Conservation (phyloP, 2,888 invertebrate genomes). For the Eupithecia tripunctaria region DNA sequence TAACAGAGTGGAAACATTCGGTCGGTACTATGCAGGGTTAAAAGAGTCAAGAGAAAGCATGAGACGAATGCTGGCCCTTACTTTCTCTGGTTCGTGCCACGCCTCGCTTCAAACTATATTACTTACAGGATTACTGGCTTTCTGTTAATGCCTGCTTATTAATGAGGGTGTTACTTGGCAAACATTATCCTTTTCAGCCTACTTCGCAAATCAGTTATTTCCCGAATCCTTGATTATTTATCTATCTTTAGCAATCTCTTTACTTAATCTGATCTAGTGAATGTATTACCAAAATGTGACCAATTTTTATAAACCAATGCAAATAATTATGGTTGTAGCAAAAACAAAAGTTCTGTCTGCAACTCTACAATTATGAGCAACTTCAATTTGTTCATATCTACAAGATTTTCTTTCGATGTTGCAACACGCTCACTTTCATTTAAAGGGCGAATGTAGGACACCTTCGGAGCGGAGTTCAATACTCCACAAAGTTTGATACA, state of each 20-base stretch:
- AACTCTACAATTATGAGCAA: background rate
- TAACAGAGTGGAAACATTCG: slow-evolving; percentile 39
- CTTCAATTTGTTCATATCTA: slow-evolving; percentile 20
- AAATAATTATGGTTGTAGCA: slow-evolving; percentile 4
- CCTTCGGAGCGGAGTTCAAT: slow-evolving; percentile 42
- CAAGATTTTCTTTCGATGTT: slow-evolving; percentile 22
- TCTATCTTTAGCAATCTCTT: background rate
- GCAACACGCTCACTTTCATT: slow-evolving; percentile 41
- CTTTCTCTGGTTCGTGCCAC: slow-evolving; percentile 71
- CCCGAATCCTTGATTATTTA: slow-evolving; percentile 18
- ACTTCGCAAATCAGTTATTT: slow-evolving; percentile 8
- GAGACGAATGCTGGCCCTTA: slow-evolving; percentile 63
- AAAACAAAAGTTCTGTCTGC: background rate
- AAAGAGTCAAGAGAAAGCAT: slow-evolving; percentile 71
- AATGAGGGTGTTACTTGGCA: slow-evolving; percentile 21
- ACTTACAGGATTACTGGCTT: slow-evolving; percentile 26
- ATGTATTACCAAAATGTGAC: background rate
- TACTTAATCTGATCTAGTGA: background rate
- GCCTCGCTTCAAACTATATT: slow-evolving; percentile 44
- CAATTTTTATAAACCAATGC: background rate
- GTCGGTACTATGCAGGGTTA: slow-evolving; percentile 58
- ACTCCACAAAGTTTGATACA: slow-evolving; percentile 39
- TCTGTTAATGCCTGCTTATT: slow-evolving; percentile 20
- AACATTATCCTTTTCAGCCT: slow-evolving; percentile 7
- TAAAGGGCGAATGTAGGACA: slow-evolving; percentile 41